Evolutionary conservation across 2,113 vertebrate species (phyloP), one percentile per base, ranked within the genome.

Genomic region (Cichladusa arquata): DNA sequence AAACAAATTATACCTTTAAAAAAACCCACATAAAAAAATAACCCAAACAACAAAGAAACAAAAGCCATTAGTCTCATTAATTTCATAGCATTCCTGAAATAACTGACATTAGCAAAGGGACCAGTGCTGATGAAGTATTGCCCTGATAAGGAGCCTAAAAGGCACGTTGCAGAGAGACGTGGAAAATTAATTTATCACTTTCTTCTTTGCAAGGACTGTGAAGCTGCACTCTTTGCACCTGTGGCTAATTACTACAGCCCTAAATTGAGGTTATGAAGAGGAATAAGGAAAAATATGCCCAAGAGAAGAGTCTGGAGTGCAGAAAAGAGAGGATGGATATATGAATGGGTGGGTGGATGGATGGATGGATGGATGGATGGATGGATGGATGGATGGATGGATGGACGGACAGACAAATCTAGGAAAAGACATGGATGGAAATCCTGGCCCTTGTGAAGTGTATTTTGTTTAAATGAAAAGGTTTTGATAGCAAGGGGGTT

Each of bases 101-200:
- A 91, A 91, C 61, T 92, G 89, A 72, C 65, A 69, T 78, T 34
- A 93, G 73, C 73, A 86, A 92, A 87, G 86, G 81, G 77, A 89
- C 53, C 48, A 50, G 29, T 1, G 6, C n/a, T 86, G 89, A 56
- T 72, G 77, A 87, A 93, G 42, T 44, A 86, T 74, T 87, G 47
- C 69, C 33, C 65, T 87, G 81, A 86, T 81, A 91, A 76, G 53
- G 23, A 93, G 40, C 28, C 86, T 89, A 78, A 91, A 86, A 83
- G 29, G 16, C 25, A 65, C 1, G 3, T 61, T 87, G 45, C 45
- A 69, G 28, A 73, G 48, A 90, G 77, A 84, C 65, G 48, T 66
- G n/a, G 50, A 93, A 95, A 87, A 53, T 29, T 83, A 84, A 87
- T 91, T 94, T 90, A 82, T 86, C 76, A 62, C 79, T 92, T 97